Conservation (phyloP, 92 coral and sea anemone species). For the Bergia puertoricense region DNA sequence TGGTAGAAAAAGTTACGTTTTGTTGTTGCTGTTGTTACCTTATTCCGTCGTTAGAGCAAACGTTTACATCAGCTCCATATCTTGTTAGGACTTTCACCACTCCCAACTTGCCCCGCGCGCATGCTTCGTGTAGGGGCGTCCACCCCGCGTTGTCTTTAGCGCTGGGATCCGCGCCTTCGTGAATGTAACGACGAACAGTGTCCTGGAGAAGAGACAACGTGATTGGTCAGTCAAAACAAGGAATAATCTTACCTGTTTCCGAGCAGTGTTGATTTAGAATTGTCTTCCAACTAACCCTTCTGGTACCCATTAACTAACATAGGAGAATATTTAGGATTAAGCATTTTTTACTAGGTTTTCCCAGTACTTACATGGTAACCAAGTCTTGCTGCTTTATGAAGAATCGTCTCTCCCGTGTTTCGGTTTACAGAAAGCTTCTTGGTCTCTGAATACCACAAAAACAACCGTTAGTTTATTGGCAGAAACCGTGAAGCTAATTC, state of each 20-base stretch:
- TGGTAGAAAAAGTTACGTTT: too few relatives aligned
- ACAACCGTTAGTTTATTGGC: background rate
- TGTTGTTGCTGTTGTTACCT: slow-evolving; percentile 53
- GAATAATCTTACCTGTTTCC: too few relatives aligned
- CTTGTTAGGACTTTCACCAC: slow-evolving; percentile 93
- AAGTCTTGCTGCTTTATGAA: slow-evolving; percentile 95
- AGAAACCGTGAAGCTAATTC: background rate
- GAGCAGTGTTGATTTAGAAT: too few relatives aligned
- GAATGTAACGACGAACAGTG: slow-evolving; percentile 84
- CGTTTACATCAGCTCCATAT: slow-evolving; percentile 92
- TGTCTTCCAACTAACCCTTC: too few relatives aligned
- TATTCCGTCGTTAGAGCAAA: slow-evolving; percentile 96
- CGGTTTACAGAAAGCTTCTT: slow-evolving; percentile 86
- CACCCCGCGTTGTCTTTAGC: slow-evolving; percentile 99
- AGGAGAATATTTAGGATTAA: too few relatives aligned
- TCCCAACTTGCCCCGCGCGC: slow-evolving; percentile 92
- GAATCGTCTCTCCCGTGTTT: slow-evolving; percentile 95
- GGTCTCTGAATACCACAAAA: slow-evolving; percentile 53
- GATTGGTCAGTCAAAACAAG: background rate
- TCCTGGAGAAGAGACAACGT: slow-evolving; percentile 54
- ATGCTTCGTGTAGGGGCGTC: slow-evolving; percentile 99
- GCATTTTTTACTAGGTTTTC: background rate
- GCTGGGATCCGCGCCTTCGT: slow-evolving; percentile 90
- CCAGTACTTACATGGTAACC: slow-evolving; percentile 88
- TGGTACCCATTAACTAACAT: too few relatives aligned